Percentiles rank a stretch among this genome's conserved stretches.
Evolutionary conservation across 2,113 vertebrate genomes (phyloP).

Genomic region (Leucoraja erinaceus): DNA sequence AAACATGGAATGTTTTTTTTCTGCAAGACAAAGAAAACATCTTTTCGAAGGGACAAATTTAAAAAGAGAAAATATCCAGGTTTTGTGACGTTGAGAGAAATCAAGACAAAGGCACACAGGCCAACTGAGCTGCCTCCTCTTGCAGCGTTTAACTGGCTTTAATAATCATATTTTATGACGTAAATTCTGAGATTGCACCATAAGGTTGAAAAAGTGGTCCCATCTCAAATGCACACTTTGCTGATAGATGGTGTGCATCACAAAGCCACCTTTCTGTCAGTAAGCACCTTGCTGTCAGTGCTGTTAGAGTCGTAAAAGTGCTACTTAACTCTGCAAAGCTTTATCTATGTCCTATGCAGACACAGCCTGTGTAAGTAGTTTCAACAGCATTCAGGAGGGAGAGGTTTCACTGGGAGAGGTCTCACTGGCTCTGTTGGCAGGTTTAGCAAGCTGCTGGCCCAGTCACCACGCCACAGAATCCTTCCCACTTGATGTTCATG

Average conservation of each 20-base stretch:
- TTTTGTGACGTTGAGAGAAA: no score
- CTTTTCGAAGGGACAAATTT: neutral
- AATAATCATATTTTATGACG: neutral
- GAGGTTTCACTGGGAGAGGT: neutral
- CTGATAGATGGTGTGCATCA: neutral
- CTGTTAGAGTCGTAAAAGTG: neutral
- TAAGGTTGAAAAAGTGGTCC: neutral
- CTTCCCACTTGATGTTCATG: neutral
- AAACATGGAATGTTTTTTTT: neutral
- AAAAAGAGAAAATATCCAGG: neutral
- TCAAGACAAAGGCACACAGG: no score
- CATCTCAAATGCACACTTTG: conserved; percentile 1
- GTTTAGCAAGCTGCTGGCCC: neutral
- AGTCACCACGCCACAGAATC: neutral
- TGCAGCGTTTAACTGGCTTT: neutral
- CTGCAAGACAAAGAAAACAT: no score
- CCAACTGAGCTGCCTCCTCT: neutral
- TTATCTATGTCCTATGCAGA: no score
- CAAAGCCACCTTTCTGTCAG: neutral
- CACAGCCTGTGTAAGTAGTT: neutral
- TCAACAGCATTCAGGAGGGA: neutral
- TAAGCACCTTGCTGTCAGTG: neutral
- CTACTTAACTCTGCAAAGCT: neutral
- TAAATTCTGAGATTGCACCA: neutral
- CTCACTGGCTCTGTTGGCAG: neutral